These are phyloP conservation scores for Tautogolabrus adspersus DNA, from an alignment of 2,113 vertebrate species.

Conservation along the genomic window DNA sequence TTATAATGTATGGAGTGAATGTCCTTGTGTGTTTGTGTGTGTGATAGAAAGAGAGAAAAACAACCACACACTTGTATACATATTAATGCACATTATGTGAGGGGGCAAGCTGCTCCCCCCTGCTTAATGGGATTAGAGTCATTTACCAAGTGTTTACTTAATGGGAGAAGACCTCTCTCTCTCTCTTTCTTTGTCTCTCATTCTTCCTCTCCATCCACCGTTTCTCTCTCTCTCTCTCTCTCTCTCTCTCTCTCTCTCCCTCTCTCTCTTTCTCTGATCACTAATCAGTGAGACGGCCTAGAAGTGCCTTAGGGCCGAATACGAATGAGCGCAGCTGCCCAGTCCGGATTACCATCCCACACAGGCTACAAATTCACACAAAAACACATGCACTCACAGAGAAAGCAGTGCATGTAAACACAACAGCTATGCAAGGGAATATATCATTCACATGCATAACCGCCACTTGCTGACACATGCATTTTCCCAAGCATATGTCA, in stretches of 20 bases:
- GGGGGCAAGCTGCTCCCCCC: constrained; percentile 53
- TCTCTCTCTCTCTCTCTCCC: constrained; percentile 19
- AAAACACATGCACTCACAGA: constrained; percentile 9
- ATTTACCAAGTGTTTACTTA: constrained; percentile 79
- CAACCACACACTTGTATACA: constrained; percentile 44
- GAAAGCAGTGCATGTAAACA: constrained; percentile 35
- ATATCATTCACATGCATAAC: constrained; percentile 53
- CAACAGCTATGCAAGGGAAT: constrained; percentile 9
- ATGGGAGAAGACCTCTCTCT: constrained; percentile 57
- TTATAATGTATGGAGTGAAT: constrained; percentile 10
- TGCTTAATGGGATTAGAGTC: constrained; percentile 79
- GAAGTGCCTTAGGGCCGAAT: constrained; percentile 72
- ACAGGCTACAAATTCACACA: constrained; percentile 56
- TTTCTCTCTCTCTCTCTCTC: constrained; percentile 17
- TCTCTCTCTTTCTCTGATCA: constrained; percentile 62
- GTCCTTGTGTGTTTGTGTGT: constrained; percentile 19
- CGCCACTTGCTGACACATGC: constrained; percentile 53
- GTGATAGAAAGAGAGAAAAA: constrained; percentile 13
- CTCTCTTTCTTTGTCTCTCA: constrained; percentile 42
- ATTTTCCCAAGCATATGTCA: constrained; percentile 51
- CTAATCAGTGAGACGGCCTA: constrained; percentile 69
- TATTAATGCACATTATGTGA: constrained; percentile 65
- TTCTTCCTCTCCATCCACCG: constrained; percentile 30
- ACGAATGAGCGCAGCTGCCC: constrained; percentile 72
- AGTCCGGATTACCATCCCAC: constrained; percentile 65